phyloP scores from a whole-genome alignment of 2,113 vertebrate genomes.

The rat (Rattus norvegicus) region GRCr8 NC_086023.1:67153001-67153500 shows the following conservation, averaged over 20 bases:
- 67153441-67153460: neutral
- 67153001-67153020: neutral
- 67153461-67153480: slow-evolving; percentile 38
- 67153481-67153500: slow-evolving; percentile 54
- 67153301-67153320: slow-evolving; percentile 62
- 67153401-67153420: slow-evolving; percentile 58
- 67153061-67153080: neutral
- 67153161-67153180: slow-evolving; percentile 28
- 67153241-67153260: slow-evolving; percentile 51
- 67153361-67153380: slow-evolving; percentile 59
- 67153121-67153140: neutral
- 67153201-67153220: slow-evolving; percentile 43
- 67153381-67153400: slow-evolving; percentile 9
- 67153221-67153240: slow-evolving; percentile 28
- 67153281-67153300: slow-evolving; percentile 33
- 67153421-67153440: slow-evolving; percentile 2
- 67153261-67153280: slow-evolving; percentile 53
- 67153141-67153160: neutral
- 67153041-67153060: neutral
- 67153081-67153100: slow-evolving; percentile 58
- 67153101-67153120: slow-evolving; percentile 37
- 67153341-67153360: slow-evolving; percentile 35
- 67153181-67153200: slow-evolving; percentile 21
- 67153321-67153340: slow-evolving; percentile 46
- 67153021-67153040: neutral